phyloP scores from a whole-genome alignment of 30 jellyfish, hydroid and myxozoan species.

The Hydractinia echinata region DNA sequence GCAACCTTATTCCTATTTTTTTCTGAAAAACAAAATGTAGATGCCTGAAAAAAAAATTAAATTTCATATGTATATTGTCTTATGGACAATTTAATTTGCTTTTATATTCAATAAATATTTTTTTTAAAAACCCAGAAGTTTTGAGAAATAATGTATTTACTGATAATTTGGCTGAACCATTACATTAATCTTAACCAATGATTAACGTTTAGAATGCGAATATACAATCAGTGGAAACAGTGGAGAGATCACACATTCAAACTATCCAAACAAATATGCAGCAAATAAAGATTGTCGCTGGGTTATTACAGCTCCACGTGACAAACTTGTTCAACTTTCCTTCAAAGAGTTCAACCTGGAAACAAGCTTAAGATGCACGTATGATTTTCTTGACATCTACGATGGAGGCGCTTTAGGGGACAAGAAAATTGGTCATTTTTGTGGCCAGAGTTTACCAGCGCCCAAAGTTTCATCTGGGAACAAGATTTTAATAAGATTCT shows the following conservation, averaged over 20 bases:
- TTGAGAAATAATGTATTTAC: too few relatives aligned
- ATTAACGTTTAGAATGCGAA: constrained; percentile 7
- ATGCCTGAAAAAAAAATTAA: too few relatives aligned
- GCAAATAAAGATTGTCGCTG: constrained; percentile 44
- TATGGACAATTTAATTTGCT: too few relatives aligned
- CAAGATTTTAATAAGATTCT: constrained; percentile 6
- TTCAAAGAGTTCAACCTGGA: constrained; percentile 52
- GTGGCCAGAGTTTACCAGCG: constrained; percentile 62
- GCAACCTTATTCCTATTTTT: not conserved
- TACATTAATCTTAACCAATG: too few relatives aligned
- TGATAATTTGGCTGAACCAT: too few relatives aligned
- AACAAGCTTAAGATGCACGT: constrained; percentile 43
- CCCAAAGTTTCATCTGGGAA: constrained; percentile 1
- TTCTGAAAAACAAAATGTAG: too few relatives aligned
- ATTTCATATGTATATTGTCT: too few relatives aligned
- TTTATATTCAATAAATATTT: too few relatives aligned
- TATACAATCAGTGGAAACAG: not conserved
- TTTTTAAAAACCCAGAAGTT: too few relatives aligned
- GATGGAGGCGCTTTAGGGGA: constrained; percentile 23
- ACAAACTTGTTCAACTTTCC: constrained; percentile 11
- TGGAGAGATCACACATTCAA: constrained; percentile 26
- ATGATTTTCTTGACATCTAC: constrained; percentile 47
- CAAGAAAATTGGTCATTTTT: constrained; percentile 49
- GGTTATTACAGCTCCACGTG: constrained; percentile 43
- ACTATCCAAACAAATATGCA: constrained; percentile 53